A percentile compares a stretch with the other conserved stretches of the same genome.
These are phyloP conservation scores for Gibbula magus DNA, from an alignment of 2,888 invertebrate genomes.

Conservation along the genomic window DNA sequence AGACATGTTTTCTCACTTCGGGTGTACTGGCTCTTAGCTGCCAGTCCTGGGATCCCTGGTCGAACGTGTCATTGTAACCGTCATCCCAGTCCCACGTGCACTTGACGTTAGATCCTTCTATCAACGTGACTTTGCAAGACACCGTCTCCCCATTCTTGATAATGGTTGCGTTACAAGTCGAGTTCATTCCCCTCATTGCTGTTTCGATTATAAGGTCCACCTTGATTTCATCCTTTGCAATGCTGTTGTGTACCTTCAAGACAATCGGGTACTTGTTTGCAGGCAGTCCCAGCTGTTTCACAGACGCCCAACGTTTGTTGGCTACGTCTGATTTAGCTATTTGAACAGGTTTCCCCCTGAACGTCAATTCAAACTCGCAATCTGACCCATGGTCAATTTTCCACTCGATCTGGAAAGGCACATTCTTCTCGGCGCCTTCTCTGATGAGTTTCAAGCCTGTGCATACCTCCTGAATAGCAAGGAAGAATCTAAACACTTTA, in stretches of 20 bases:
- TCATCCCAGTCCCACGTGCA: conserved; percentile 47
- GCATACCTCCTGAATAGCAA: conserved; percentile 56
- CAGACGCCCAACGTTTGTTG: neutral
- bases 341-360: conserved; percentile 33
- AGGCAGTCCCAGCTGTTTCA: neutral
- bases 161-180: conserved; percentile 32
- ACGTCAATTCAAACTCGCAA: conserved; percentile 43
- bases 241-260: neutral
- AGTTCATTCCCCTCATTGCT: neutral
- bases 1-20: neutral
- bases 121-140: conserved; percentile 41
- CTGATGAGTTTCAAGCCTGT: conserved; percentile 51
- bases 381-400: conserved; percentile 48
- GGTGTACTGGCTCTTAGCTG: neutral
- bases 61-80: conserved; percentile 25
- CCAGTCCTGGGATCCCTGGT: neutral
- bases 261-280: neutral
- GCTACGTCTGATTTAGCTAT: neutral
- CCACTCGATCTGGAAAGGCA: conserved; percentile 43
- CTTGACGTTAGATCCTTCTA: conserved; percentile 52
- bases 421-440: conserved; percentile 46
- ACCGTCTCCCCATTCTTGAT: conserved; percentile 31
- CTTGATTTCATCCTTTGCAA: neutral
- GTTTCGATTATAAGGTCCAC: neutral
- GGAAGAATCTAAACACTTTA: neutral